Conservation (phyloP, 2,888 invertebrate species). For the Keiferia lycopersicella region DNA sequence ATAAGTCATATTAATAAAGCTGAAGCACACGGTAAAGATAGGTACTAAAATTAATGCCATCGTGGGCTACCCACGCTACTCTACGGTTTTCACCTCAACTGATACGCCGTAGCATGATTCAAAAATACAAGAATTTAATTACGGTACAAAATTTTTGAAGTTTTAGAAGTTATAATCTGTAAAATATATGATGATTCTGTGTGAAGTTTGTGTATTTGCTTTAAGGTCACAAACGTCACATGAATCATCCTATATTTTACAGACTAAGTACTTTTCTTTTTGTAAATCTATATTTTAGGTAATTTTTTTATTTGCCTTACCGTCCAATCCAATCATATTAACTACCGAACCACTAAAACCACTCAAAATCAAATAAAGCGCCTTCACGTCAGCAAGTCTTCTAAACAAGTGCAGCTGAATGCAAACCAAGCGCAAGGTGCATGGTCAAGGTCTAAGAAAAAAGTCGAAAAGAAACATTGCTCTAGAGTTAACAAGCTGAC, state of each 20-base stretch:
- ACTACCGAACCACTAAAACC: neutral
- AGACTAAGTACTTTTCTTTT: too few relatives aligned
- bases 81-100: neutral
- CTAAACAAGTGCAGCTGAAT: neutral
- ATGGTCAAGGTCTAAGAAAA: neutral
- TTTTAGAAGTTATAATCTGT: too few relatives aligned
- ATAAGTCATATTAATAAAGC: too few relatives aligned
- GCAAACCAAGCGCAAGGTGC: neutral
- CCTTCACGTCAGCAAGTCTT: neutral
- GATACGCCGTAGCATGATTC: neutral
- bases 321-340: neutral
- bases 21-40: too few relatives aligned
- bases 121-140: neutral
- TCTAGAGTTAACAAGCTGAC: conserved; percentile 1
- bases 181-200: too few relatives aligned
- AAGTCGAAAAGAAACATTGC: conserved; percentile 2
- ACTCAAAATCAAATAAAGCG: neutral
- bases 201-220: too few relatives aligned
- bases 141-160: too few relatives aligned
- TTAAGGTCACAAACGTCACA: too few relatives aligned
- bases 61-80: too few relatives aligned
- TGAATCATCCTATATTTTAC: too few relatives aligned
- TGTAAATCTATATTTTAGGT: too few relatives aligned
- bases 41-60: too few relatives aligned
- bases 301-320: neutral